Base-by-base conservation (phyloP, 2,888 invertebrate species). In the Euplexia lucipara region DNA sequence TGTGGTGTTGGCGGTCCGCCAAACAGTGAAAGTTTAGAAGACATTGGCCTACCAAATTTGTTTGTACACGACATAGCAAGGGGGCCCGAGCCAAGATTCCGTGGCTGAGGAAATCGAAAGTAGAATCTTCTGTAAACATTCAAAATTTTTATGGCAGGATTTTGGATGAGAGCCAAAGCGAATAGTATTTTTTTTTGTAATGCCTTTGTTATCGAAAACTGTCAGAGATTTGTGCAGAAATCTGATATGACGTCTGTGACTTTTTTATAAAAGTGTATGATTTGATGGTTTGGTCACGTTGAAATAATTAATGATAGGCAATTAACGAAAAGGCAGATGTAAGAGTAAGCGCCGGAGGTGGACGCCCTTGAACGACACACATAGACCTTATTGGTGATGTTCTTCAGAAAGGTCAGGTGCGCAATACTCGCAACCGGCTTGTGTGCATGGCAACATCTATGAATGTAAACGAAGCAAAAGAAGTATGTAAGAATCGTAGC, bases 21-120 rank as follows among this genome's bases (percentile, higher is more conserved):
- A 95, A 90, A 82, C 81, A 89, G 95, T 87, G 94, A 95, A 93
- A 95, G 95, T 94, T 92, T 87, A 77, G 86, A 89, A 91, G 90
- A 89, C 91, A 88, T 92, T 91, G 90, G 90, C 91, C 92, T 90
- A 92, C 90, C 88, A 84, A 88, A 90, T 91, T 92, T 92, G 91
- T 93, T 93, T 93, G 89, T 90, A 90, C 85, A 88, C 86, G 86
- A 79, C 81, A 48, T 39, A 65, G 42, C 59, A 81, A 82, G 75
- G 79, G 78, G 85, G 81, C 82, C 77, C 78, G 88, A 87, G 91
- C 91, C 90, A 87, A 89, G 85, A 88, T 86, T 87, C 86, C 79
- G 79, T 78, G 71, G 80, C 72, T 79, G 84, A 84, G 84, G 88
- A 90, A 90, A 91, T 86, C 84, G 92, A 92, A 92, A 93, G 91